Percentiles rank a stretch among this genome's conserved stretches.
phyloP scores from a whole-genome alignment of 92 coral and sea anemone species.

The Actinostola sp. region DNA sequence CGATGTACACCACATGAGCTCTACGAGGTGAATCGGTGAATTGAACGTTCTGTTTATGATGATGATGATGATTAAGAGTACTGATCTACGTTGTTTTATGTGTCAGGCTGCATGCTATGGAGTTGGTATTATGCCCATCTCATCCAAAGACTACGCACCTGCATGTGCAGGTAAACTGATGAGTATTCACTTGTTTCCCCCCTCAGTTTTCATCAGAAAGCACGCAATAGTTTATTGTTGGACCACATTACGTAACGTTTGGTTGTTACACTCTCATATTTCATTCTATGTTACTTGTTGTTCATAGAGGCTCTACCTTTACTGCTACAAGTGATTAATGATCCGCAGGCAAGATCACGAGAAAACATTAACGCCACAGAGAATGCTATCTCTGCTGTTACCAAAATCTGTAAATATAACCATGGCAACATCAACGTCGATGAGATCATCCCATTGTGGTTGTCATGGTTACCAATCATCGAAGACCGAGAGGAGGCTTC shows the following conservation, averaged over 20 bases:
- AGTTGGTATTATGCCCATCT: slow-evolving; percentile 95
- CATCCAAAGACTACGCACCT: slow-evolving; percentile 84
- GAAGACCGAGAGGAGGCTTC: slow-evolving; percentile 99
- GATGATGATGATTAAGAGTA: too few species aligned
- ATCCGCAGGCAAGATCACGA: slow-evolving; percentile 80
- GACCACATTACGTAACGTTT: neutral
- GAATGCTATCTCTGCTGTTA: slow-evolving; percentile 96
- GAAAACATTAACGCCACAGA: slow-evolving; percentile 98
- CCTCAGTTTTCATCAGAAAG: neutral
- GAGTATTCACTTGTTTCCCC: neutral
- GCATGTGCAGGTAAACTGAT: slow-evolving; percentile 79
- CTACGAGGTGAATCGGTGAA: too few species aligned
- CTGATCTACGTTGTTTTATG: neutral
- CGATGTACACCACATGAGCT: too few species aligned
- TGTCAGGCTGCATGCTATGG: slow-evolving; percentile 96
- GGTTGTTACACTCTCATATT: too few species aligned
- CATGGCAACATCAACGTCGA: slow-evolving; percentile 94
- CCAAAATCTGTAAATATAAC: slow-evolving; percentile 97
- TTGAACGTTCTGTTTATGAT: too few species aligned
- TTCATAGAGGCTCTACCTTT: slow-evolving; percentile 78
- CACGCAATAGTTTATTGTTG: neutral
- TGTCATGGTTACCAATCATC: slow-evolving; percentile 90
- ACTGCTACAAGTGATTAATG: slow-evolving; percentile 81
- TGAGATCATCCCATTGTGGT: slow-evolving; percentile 84
- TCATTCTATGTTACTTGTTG: neutral